These are phyloP conservation scores for Arenicola marina DNA, from an alignment of 2,888 invertebrate genomes.

Conservation along the genomic window DNA sequence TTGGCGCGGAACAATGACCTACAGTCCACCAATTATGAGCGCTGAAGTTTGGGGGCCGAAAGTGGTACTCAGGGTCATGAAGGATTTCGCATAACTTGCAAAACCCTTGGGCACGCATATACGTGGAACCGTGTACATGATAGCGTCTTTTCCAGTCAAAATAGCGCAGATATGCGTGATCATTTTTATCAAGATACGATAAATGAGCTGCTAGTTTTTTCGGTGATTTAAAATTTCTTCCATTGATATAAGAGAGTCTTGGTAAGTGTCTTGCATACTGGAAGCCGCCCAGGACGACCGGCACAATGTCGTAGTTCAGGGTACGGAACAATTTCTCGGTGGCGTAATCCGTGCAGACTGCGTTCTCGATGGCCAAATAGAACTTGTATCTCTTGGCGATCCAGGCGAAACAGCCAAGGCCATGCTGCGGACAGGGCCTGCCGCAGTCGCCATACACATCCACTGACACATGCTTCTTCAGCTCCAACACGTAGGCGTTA, in stretches of 20 bases:
- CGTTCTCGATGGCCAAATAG: constrained; percentile 16
- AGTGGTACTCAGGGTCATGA: background rate
- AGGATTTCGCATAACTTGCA: background rate
- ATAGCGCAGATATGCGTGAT: constrained; percentile 5
- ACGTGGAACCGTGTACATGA: background rate
- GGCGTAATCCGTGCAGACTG: constrained; percentile 11
- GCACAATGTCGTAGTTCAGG: constrained; percentile 8
- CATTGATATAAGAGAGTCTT: constrained; percentile 9
- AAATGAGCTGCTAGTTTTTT: constrained; percentile 10
- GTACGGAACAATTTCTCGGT: constrained; percentile 13
- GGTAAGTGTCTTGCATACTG: constrained; percentile 10
- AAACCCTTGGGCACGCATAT: background rate
- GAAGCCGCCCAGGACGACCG: constrained; percentile 13
- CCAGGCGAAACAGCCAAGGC: background rate
- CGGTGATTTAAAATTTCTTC: constrained; percentile 7
- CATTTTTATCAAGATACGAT: constrained; percentile 5
- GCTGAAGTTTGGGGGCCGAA: no score
- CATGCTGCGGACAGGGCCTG: background rate
- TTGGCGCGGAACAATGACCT: no score
- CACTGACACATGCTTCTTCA: constrained; percentile 6
- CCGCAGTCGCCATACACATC: constrained; percentile 16
- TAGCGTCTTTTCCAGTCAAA: constrained; percentile 5
- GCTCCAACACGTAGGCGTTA: constrained; percentile 6
- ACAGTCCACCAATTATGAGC: no score
- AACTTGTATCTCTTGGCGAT: constrained; percentile 11